Conservation (phyloP, 2,888 invertebrate genomes). For the Lithophane leautieri region DNA sequence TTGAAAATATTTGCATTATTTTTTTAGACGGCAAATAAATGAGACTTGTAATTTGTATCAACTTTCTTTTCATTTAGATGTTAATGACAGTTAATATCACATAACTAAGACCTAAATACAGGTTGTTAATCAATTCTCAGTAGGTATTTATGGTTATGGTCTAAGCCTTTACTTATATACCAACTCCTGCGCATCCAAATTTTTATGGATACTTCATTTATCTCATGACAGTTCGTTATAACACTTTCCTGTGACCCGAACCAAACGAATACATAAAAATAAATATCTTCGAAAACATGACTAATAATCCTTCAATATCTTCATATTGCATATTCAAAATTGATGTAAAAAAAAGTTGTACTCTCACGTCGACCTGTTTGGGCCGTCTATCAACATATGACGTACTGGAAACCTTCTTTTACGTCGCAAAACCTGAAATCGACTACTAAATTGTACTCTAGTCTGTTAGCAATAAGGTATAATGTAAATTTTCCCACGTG, state of each 20-base stretch:
- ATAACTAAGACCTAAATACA: conserved; percentile 1
- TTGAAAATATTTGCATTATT: conserved; percentile 36
- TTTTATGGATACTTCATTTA: conserved; percentile 69
- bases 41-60: conserved; percentile 8
- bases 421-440: conserved; percentile 35
- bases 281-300: conserved; percentile 78
- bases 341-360: conserved; percentile 76
- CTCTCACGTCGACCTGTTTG: conserved; percentile 82
- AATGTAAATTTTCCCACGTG: conserved; percentile 47
- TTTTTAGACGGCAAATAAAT: conserved; percentile 32
- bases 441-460: conserved; percentile 66
- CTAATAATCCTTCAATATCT: conserved; percentile 88
- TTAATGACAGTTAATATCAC: background rate
- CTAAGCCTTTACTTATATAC: conserved; percentile 11
- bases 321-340: conserved; percentile 86
- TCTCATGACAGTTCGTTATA: conserved; percentile 76
- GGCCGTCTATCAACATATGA: conserved; percentile 89
- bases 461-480: conserved; percentile 57
- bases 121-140: conserved; percentile 23
- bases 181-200: conserved; percentile 38
- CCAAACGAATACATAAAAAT: conserved; percentile 73
- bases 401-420: conserved; percentile 75
- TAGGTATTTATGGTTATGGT: background rate
- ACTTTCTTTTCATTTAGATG: conserved; percentile 39
- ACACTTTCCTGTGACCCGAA: conserved; percentile 76